Evolutionary conservation across 2,888 invertebrate genomes (phyloP).

Genomic region (Mimachlamys varia): DNA sequence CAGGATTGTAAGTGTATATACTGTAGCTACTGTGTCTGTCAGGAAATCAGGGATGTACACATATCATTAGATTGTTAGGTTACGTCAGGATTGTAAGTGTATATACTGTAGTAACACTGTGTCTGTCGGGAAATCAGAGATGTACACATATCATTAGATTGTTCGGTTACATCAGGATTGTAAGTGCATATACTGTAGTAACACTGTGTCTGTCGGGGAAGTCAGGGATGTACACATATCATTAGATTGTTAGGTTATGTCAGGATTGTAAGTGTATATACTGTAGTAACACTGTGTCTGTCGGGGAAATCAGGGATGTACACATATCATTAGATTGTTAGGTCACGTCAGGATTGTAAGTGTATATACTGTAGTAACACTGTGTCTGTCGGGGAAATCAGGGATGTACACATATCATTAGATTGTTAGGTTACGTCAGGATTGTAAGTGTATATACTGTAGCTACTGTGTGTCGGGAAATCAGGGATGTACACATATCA

Average conservation of each 20-base stretch:
- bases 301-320: not conserved
- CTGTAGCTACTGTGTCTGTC: not conserved
- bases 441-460: constrained; percentile 85
- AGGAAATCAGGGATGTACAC: not conserved
- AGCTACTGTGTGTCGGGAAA: not conserved
- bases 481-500: not conserved
- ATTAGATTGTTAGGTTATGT: no score
- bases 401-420: not conserved
- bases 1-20: constrained; percentile 88
- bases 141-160: not conserved
- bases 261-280: constrained; percentile 88
- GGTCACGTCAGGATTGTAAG: constrained; percentile 95
- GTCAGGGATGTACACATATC: not conserved
- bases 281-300: not conserved
- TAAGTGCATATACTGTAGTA: constrained; percentile 82
- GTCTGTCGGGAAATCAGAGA: not conserved
- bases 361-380: constrained; percentile 42
- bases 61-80: constrained; percentile 80
- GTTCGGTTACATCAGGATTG: constrained; percentile 97
- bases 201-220: not conserved
- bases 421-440: constrained; percentile 93
- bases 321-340: no score
- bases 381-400: not conserved
- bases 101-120: not conserved
- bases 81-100: constrained; percentile 93